phyloP scores from a whole-genome alignment of 2,888 invertebrate genomes.

The Trisateles emortualis region DNA sequence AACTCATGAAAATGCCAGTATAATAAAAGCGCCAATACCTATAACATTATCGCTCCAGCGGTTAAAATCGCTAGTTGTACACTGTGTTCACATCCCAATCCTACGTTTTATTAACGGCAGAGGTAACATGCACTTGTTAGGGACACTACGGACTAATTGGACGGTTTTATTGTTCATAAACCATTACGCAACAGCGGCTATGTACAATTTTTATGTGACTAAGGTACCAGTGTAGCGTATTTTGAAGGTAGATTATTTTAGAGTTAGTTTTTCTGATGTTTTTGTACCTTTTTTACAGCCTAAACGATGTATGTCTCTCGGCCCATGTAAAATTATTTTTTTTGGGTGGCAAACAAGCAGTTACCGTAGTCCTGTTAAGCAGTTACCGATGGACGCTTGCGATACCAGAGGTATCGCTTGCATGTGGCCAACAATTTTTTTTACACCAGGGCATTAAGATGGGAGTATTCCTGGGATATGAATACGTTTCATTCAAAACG shows the following conservation, averaged over 20 bases:
- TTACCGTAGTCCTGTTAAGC: too few relatives aligned
- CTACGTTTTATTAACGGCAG: slow-evolving; percentile 38
- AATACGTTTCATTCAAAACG: too few relatives aligned
- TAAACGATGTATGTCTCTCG: too few relatives aligned
- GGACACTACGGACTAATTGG: slow-evolving; percentile 34
- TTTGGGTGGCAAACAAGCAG: too few relatives aligned
- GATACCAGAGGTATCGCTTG: too few relatives aligned
- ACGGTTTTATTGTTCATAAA: slow-evolving; percentile 27
- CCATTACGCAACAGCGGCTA: slow-evolving; percentile 6
- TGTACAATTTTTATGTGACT: slow-evolving; percentile 18
- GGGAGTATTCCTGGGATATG: too few relatives aligned
- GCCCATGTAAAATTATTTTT: too few relatives aligned
- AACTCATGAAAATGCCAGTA: too few relatives aligned
- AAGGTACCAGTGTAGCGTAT: not conserved
- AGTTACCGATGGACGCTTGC: too few relatives aligned
- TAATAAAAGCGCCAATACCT: not conserved
- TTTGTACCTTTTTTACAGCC: too few relatives aligned
- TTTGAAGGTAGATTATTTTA: not conserved
- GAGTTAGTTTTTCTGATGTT: not conserved
- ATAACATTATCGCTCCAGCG: not conserved
- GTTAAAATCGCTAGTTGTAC: not conserved
- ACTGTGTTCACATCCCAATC: slow-evolving; percentile 8
- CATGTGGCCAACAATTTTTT: too few relatives aligned
- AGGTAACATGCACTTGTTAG: slow-evolving; percentile 35
- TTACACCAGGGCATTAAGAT: too few relatives aligned